Conservation (phyloP, 2,888 invertebrate species). For the Drosophila bunnanda region DNA sequence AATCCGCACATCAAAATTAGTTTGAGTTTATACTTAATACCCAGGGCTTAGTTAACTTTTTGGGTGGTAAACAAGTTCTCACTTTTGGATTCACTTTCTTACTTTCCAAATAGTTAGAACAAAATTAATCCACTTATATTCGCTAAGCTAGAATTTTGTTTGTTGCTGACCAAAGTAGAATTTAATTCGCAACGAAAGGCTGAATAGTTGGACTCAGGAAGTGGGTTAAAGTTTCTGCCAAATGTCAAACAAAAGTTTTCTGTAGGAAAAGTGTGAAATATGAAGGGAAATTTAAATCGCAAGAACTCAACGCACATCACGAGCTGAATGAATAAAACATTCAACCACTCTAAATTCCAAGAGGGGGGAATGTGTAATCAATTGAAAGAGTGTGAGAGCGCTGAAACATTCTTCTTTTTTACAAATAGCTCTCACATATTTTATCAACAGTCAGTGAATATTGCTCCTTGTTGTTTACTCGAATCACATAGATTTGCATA, state of each 20-base stretch:
- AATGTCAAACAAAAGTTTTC: slow-evolving; percentile 8
- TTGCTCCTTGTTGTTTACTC: slow-evolving; percentile 15
- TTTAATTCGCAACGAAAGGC: not conserved
- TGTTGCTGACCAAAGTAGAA: not conserved
- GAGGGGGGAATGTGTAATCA: slow-evolving; percentile 14
- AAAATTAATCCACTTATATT: not conserved
- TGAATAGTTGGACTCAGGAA: not conserved
- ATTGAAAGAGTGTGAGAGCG: slow-evolving; percentile 12
- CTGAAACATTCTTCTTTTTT: slow-evolving; percentile 5
- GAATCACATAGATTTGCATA: slow-evolving; percentile 89
- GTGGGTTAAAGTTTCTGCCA: not conserved
- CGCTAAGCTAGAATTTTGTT: not conserved
- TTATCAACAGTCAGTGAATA: slow-evolving; percentile 11
- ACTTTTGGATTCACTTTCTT: not conserved
- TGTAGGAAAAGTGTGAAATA: not conserved
- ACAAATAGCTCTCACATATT: slow-evolving; percentile 17
- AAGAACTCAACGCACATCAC: slow-evolving; percentile 11
- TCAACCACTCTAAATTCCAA: slow-evolving; percentile 9
- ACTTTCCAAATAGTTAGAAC: not conserved
- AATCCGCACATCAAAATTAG: not conserved
- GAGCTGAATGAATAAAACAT: slow-evolving; percentile 38
- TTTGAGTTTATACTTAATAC: not conserved
- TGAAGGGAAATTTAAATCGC: slow-evolving; percentile 6
- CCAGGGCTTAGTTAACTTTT: not conserved
- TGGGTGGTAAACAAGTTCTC: not conserved